A percentile compares a stretch with the other conserved stretches of the same genome.
phyloP scores from a whole-genome alignment of 2,888 invertebrate species.

The Aproaerema taeniolella region DNA sequence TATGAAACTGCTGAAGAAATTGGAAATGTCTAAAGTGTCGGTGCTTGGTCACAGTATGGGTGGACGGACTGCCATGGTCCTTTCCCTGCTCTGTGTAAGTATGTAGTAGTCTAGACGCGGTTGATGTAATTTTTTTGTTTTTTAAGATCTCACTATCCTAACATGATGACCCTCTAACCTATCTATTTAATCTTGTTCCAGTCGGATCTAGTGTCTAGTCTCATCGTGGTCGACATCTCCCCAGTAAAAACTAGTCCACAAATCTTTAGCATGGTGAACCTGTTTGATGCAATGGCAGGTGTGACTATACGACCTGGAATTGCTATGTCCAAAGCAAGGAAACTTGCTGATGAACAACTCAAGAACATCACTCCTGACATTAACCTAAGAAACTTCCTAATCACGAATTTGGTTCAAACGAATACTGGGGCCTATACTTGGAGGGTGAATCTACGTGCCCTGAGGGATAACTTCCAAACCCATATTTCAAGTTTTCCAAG shows the following conservation, averaged over 20 bases:
- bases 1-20: slow-evolving; percentile 79
- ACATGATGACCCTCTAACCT: background rate
- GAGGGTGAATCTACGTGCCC: slow-evolving; percentile 87
- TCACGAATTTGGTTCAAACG: slow-evolving; percentile 89
- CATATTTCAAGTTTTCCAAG: slow-evolving; percentile 82
- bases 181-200: slow-evolving; percentile 35
- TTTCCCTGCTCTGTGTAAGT: slow-evolving; percentile 81
- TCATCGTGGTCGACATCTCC: slow-evolving; percentile 85
- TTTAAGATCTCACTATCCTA: background rate
- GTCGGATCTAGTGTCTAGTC: slow-evolving; percentile 80
- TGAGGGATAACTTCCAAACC: slow-evolving; percentile 81
- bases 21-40: slow-evolving; percentile 80
- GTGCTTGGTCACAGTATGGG: slow-evolving; percentile 97
- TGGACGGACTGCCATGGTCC: slow-evolving; percentile 92
- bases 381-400: slow-evolving; percentile 84
- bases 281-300: slow-evolving; percentile 82
- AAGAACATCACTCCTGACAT: slow-evolving; percentile 74
- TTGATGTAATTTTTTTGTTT: background rate
- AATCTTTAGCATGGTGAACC: slow-evolving; percentile 77
- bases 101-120: background rate
- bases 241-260: slow-evolving; percentile 80
- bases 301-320: slow-evolving; percentile 79
- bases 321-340: slow-evolving; percentile 83
- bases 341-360: slow-evolving; percentile 79
- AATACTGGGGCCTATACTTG: slow-evolving; percentile 82